phyloP scores from a whole-genome alignment of 1,140 invertebrate genomes.

The Lepidurus arcticus region DNA sequence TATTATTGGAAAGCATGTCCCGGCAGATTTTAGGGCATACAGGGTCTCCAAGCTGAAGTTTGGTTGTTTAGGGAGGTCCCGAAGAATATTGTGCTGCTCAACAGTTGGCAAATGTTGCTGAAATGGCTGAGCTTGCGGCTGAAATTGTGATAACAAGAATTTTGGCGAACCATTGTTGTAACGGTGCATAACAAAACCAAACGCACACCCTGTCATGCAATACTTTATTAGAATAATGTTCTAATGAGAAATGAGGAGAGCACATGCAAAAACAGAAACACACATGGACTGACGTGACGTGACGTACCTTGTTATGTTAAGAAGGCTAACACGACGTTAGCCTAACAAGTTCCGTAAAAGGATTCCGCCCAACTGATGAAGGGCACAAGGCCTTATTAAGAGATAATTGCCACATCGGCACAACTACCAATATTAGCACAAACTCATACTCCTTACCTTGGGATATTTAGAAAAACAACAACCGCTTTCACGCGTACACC shows the following conservation, averaged over 20 bases:
- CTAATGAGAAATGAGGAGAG: too few species aligned
- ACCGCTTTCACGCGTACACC: background rate
- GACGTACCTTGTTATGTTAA: background rate
- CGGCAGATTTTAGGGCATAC: background rate
- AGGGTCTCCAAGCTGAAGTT: background rate
- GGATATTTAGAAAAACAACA: background rate
- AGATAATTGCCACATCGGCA: background rate
- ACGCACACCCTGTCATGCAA: background rate
- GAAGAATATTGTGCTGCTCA: background rate
- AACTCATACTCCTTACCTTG: background rate
- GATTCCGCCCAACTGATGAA: background rate
- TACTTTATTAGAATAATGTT: too few species aligned
- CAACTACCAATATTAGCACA: background rate
- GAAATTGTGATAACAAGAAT: background rate
- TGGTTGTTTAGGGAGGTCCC: background rate
- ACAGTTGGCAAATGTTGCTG: background rate
- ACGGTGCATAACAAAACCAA: constrained; percentile 8
- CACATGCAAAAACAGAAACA: background rate
- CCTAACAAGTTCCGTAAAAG: background rate
- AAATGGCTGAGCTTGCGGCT: background rate
- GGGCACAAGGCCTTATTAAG: background rate
- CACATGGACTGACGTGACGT: background rate
- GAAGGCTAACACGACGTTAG: background rate
- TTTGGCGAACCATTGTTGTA: background rate
- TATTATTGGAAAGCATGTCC: constrained; percentile 13